Evolutionary conservation across 2,888 invertebrate genomes (phyloP), one percentile per base, ranked within the genome.

Genomic region (Drosophila lutescens): DNA sequence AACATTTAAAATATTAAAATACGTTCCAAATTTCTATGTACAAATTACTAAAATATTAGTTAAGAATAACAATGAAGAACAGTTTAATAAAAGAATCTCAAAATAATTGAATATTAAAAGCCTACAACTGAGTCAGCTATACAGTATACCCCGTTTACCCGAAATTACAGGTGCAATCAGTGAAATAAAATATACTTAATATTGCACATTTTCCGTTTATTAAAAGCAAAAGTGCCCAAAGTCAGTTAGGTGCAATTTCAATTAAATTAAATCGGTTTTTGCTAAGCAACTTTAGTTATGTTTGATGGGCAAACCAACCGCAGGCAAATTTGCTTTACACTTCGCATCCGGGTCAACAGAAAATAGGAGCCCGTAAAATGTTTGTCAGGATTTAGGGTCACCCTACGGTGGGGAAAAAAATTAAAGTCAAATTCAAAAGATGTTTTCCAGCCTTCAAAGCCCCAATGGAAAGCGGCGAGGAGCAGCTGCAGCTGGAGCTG

Each of bases 401-500:
- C 34, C 12, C 12, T 4, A 12, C 12, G 34, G 34, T 34, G 10
- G 10, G 3, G 9, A 13, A 1, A 12, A 13, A 66, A 53, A 20
- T 40, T 40, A 9, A 47, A 20, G 23, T 34, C 7, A 26, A 17
- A 12, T 34, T 40, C 9, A 7, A 15, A 32, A 4, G 6, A 7
- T 17, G 8, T 44, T 36, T 23, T 32, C 32, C 41, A 7, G 43
- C 41, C 32, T 12, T 20, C 13, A 5, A 9, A 13, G 38, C 6
- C 13, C 23, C 4, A 17, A 68, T 68, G 67, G 67, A 68, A 1
- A 13, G 34, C 44, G 12, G 38, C 13, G 68, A 67, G 8, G 56
- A 56, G 9, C 36, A 44, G 7, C 0, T 23, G 15, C 20, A 15
- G 36, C 60, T 40, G 6, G 43, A 9, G 9, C 20, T 15, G 61